Base-by-base conservation (phyloP, 2,888 invertebrate species). In the Poecilobothrus nobilitatus region DNA sequence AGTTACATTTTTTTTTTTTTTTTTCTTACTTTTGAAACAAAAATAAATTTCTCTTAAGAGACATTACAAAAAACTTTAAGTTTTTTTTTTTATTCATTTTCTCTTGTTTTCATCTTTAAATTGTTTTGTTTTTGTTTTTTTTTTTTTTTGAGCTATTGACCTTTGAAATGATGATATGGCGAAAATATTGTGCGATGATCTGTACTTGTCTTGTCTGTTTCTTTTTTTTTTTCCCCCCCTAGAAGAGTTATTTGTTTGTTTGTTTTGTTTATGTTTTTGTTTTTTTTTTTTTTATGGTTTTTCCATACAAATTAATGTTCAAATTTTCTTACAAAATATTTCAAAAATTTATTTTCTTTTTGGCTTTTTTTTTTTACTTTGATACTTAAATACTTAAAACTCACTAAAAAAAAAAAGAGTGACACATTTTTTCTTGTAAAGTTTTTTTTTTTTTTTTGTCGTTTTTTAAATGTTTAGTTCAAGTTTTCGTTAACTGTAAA, bases 11-110 rank as follows among this genome's bases (percentile, higher is more conserved):
- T 27, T 2, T 27, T 27, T 27, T 4, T 27, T 27, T 27, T 27
- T 27, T 27, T 27, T 27, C 5, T 27, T 27, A 27, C 2, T 5
- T 4, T 27, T 27, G 5, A 27, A 27, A 27, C 3, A 27, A 27
- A 27, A 53, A n/a, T n/a, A 53, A n/a, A 53, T 53, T 53, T 53
- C 53, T 53, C 53, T 53, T 18, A 53, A 53, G 53, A 53, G 53
- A 3, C n/a, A 53, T 53, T 53, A 37, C 9, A 37, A 37, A 37
- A 37, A 37, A 37, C 2, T n/a, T n/a, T n/a, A n/a, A 7, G 10
- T 37, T 37, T 12, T 37, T 37, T 37, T 37, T 37, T 37, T 37
- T 8, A 10, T 37, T 37, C 1, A 8, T 37, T 8, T 37, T 37
- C 12, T 37, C n/a, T 8, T 37, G 37, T 37, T 37, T 37, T 37